phyloP scores from a whole-genome alignment of 2,113 vertebrate genomes.

The Prunella himalayana region DNA sequence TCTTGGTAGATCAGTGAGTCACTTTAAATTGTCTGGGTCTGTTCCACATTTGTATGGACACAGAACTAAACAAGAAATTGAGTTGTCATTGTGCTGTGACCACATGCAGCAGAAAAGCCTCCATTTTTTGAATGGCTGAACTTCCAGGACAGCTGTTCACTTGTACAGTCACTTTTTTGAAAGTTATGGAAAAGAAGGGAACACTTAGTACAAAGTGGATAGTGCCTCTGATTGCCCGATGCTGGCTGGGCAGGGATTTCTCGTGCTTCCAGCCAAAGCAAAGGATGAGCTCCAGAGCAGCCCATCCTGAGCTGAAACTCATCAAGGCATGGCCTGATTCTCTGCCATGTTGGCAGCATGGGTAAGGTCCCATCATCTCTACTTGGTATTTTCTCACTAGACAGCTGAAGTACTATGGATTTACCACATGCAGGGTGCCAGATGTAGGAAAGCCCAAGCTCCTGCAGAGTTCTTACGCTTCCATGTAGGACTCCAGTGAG shows the following conservation, averaged over 20 bases:
- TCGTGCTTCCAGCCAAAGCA: neutral
- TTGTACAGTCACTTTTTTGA: neutral
- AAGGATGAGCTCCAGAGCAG: neutral
- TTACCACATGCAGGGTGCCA: neutral
- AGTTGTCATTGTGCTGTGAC: neutral
- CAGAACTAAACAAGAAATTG: neutral
- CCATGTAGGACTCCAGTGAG: neutral
- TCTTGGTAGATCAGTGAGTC: neutral
- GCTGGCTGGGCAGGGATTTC: neutral
- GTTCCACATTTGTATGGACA: neutral
- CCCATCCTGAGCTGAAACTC: neutral
- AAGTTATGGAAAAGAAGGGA: neutral
- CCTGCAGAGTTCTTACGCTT: neutral
- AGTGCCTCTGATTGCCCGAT: neutral
- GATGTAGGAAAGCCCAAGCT: neutral
- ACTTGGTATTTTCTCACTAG: neutral
- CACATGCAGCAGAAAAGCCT: neutral
- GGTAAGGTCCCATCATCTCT: neutral
- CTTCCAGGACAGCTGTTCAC: slow-evolving; percentile 9
- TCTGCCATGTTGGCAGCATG: neutral
- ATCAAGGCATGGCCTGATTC: neutral
- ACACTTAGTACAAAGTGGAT: neutral
- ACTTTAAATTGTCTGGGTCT: neutral
- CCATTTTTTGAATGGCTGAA: neutral
- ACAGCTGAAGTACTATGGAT: neutral